Conservation (phyloP, 2,113 vertebrate genomes). For the Cepphus grylle region DNA sequence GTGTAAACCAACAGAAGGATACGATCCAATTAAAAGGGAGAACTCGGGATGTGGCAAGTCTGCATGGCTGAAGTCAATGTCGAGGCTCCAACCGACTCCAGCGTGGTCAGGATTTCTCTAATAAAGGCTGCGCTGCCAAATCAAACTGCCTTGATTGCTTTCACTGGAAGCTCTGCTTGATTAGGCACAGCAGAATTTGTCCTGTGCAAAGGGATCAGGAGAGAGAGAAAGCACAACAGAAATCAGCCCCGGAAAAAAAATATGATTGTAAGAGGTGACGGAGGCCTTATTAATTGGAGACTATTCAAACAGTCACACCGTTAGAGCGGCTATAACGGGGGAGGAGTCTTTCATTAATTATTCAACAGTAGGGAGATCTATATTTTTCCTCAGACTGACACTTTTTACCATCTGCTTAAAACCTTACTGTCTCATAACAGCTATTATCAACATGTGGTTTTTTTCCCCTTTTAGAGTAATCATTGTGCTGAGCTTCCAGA, state of each 20-base stretch:
- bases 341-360: constrained; percentile 22
- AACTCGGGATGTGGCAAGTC: background rate
- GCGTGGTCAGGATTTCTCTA: background rate
- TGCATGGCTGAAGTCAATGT: background rate
- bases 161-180: background rate
- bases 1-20: background rate
- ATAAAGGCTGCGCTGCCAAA: background rate
- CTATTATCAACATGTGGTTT: background rate
- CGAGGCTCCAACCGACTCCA: background rate
- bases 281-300: background rate
- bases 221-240: background rate
- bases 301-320: background rate
- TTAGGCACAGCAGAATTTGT: background rate
- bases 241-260: background rate
- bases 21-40: background rate
- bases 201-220: background rate
- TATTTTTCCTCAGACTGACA: constrained; percentile 25
- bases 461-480: background rate
- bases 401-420: constrained; percentile 44
- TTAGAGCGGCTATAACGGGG: background rate
- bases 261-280: background rate
- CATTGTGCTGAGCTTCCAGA: background rate
- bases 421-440: background rate
- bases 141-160: background rate
- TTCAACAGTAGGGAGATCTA: constrained; percentile 26